Base-by-base conservation (phyloP, 2,113 vertebrate species). In the Chauna torquata region DNA sequence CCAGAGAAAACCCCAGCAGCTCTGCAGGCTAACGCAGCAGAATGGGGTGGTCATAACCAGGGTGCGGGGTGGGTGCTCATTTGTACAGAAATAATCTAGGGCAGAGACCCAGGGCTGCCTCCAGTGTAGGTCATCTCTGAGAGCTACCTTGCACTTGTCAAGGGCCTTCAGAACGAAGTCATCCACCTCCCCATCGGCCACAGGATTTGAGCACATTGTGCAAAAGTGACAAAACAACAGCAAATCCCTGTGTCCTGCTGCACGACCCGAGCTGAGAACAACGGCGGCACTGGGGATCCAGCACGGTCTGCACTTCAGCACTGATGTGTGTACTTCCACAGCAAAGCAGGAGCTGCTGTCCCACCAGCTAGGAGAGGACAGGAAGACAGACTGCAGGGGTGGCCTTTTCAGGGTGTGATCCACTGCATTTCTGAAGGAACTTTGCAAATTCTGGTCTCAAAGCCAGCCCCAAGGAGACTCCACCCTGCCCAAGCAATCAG, bases 181-280 rank as follows among this genome's bases (percentile, higher is more conserved):
- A 12, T 36, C 61, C 72, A 57, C 57, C 3, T 57, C 34, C 49
- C 16, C 45, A 1, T 49, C 64, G 78, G 83, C 89, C 89, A 19
- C 84, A 82, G 55, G 78, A 92, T 92, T 92, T 97, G 86, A 92
- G 86, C 84, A 93, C 70, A 20, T 7, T 12, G 66, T 47, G 61
- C 87, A 92, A 86, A 77, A 45, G 90, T 64, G 20, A 16, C 58
- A 72, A 83, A 81, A 30, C 65, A 68, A 27, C 64, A 62, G 10
- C 23, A 40, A 57, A 42, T 30, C 54, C 32, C 42, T 34, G 5
- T 13, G 17, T 30, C 57, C 15, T 12, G 16, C 15, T 12, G 47
- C 28, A 22, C 77, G 9, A 28, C 66, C 40, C 30, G 36, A 16
- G 42, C 34, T 57, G 32, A 42, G 54, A 58, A 12, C 23, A 14